Conservation (phyloP, 2,888 invertebrate species). For the Pseudeuparius sepicola region DNA sequence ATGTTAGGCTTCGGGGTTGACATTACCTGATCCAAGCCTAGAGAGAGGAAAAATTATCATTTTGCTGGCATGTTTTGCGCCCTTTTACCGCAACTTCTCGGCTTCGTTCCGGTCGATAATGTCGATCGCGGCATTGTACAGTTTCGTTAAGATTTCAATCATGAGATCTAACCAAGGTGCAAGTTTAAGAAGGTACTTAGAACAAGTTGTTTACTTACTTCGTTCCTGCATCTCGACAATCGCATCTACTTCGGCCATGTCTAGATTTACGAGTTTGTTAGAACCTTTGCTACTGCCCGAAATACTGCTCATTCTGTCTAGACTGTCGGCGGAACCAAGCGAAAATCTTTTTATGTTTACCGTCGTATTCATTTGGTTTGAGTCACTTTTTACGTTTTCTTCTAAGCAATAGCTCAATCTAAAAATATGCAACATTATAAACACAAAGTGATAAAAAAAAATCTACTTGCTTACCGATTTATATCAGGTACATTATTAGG, state of each 20-base stretch:
- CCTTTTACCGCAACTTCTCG: neutral
- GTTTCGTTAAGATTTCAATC: constrained; percentile 7
- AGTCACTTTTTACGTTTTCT: constrained; percentile 20
- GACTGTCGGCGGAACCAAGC: constrained; percentile 36
- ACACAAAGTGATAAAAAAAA: too few relatives aligned
- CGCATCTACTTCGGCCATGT: constrained; percentile 37
- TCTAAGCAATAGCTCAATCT: constrained; percentile 24
- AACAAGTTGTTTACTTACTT: too few relatives aligned
- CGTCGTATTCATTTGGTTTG: constrained; percentile 16
- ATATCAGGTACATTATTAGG: too few relatives aligned
- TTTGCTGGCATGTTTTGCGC: too few relatives aligned
- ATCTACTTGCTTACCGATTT: too few relatives aligned
- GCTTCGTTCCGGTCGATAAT: neutral
- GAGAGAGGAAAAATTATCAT: constrained; percentile 14
- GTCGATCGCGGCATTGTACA: constrained; percentile 6
- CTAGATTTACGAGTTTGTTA: constrained; percentile 34
- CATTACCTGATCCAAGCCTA: constrained; percentile 34
- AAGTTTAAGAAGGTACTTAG: too few relatives aligned
- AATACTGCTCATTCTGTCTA: constrained; percentile 36
- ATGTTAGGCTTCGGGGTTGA: constrained; percentile 35
- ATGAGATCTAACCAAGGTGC: too few relatives aligned
- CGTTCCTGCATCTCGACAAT: constrained; percentile 36
- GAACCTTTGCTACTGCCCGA: constrained; percentile 36
- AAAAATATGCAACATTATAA: too few relatives aligned
- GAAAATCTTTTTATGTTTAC: constrained; percentile 19